Conservation (phyloP, 1,140 invertebrate genomes). For the Mizuhopecten yessoensis region DNA sequence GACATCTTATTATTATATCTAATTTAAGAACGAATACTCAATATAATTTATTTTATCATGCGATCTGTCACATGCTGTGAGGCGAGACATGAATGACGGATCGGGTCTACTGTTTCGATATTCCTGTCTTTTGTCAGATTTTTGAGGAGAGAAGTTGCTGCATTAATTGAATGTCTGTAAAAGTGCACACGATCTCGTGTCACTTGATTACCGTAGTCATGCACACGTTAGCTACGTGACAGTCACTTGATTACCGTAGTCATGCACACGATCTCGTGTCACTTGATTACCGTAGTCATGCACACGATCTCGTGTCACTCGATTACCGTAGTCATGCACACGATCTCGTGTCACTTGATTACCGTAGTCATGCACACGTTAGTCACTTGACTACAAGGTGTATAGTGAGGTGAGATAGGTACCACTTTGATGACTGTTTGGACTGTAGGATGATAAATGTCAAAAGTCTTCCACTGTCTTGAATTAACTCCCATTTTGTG, state of each 20-base stretch:
- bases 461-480: no score
- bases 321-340: background rate
- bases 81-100: background rate
- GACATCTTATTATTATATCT: background rate
- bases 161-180: background rate
- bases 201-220: background rate
- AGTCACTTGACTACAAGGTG: no score
- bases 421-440: no score
- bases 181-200: background rate
- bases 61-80: constrained; percentile 29
- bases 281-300: background rate
- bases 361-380: background rate
- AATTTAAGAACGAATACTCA: background rate
- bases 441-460: no score
- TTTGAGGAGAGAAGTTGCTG: background rate
- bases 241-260: background rate
- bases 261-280: background rate
- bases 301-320: background rate
- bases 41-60: constrained; percentile 25
- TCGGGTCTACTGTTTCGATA: background rate
- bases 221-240: background rate
- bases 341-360: background rate
- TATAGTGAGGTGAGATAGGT: no score
- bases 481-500: background rate
- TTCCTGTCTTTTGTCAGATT: background rate